Conservation (phyloP, 2,113 vertebrate species). For the Paralichthys olivaceus region DNA sequence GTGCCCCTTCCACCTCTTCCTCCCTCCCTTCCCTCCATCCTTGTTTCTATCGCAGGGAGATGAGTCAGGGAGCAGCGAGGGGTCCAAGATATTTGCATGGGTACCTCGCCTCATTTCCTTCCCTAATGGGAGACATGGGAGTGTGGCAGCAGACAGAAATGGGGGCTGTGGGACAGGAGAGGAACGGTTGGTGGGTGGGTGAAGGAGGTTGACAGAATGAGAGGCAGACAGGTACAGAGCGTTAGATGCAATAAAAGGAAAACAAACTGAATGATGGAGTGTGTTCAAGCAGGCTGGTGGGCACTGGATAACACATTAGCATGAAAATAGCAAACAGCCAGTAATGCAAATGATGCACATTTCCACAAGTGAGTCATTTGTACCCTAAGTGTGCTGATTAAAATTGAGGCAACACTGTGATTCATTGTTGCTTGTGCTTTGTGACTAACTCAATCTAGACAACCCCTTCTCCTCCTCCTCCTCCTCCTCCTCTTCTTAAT, state of each 20-base stretch:
- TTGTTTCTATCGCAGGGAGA: slow-evolving; percentile 58
- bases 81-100: slow-evolving; percentile 65
- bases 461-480: slow-evolving; percentile 27
- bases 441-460: slow-evolving; percentile 53
- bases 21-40: slow-evolving; percentile 14
- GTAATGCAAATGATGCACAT: slow-evolving; percentile 44
- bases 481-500: slow-evolving; percentile 19
- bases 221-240: slow-evolving; percentile 25
- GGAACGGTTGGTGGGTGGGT: slow-evolving; percentile 26
- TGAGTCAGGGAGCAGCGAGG: slow-evolving; percentile 65
- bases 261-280: slow-evolving; percentile 35
- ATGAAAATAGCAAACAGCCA: slow-evolving; percentile 57
- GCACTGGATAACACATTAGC: slow-evolving; percentile 52
- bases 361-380: slow-evolving; percentile 64
- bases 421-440: slow-evolving; percentile 43
- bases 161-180: slow-evolving; percentile 27
- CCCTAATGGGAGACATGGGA: slow-evolving; percentile 66
- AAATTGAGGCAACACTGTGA: slow-evolving; percentile 49
- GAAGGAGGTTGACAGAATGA: slow-evolving; percentile 28
- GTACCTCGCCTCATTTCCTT: slow-evolving; percentile 72
- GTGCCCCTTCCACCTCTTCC: slow-evolving; percentile 15
- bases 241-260: slow-evolving; percentile 31
- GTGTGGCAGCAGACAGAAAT: slow-evolving; percentile 40
- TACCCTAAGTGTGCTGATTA: slow-evolving; percentile 57
- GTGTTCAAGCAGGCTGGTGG: slow-evolving; percentile 37